Conservation (phyloP, 2,797 vertebrate genomes). For the Bovichtus variegatus region DNA sequence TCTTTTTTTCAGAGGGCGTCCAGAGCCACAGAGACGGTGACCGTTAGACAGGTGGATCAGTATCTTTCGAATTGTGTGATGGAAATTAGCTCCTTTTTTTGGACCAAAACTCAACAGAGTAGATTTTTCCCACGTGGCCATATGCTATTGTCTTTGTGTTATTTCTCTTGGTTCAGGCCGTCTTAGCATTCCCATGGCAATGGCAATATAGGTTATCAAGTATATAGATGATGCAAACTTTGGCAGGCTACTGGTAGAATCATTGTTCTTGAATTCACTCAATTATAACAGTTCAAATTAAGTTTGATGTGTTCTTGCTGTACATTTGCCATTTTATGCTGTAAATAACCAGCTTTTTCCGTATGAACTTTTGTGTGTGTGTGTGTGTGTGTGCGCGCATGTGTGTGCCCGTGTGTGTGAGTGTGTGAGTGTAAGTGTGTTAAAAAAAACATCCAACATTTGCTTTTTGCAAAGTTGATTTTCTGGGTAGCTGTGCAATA, state of each 20-base stretch:
- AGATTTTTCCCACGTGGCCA: constrained; percentile 43
- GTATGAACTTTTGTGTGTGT: constrained; percentile 34
- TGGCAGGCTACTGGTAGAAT: constrained; percentile 82
- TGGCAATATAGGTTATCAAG: constrained; percentile 66
- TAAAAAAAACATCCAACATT: constrained; percentile 69
- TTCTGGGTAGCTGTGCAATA: constrained; percentile 88
- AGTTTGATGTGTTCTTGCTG: constrained; percentile 72
- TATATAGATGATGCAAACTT: constrained; percentile 80
- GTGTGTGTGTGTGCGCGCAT: constrained; percentile 8
- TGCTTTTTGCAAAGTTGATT: constrained; percentile 83
- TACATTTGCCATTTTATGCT: constrained; percentile 80
- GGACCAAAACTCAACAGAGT: constrained; percentile 80
- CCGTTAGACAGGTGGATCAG: constrained; percentile 64
- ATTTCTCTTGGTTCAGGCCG: constrained; percentile 69
- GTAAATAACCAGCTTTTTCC: constrained; percentile 78
- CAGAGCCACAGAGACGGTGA: constrained; percentile 69
- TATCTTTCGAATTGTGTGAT: constrained; percentile 43
- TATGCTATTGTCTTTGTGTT: constrained; percentile 54
- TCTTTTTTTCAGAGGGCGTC: constrained; percentile 43
- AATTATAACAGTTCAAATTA: constrained; percentile 48
- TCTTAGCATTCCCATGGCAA: constrained; percentile 75
- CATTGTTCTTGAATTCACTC: constrained; percentile 66
- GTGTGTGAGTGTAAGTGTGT: constrained; percentile 14
- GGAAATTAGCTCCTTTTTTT: constrained; percentile 59
- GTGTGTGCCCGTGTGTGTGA: constrained; percentile 25